Conservation (phyloP, 30 jellyfish, hydroid and myxozoan species). For the Aurelia aurita region DNA sequence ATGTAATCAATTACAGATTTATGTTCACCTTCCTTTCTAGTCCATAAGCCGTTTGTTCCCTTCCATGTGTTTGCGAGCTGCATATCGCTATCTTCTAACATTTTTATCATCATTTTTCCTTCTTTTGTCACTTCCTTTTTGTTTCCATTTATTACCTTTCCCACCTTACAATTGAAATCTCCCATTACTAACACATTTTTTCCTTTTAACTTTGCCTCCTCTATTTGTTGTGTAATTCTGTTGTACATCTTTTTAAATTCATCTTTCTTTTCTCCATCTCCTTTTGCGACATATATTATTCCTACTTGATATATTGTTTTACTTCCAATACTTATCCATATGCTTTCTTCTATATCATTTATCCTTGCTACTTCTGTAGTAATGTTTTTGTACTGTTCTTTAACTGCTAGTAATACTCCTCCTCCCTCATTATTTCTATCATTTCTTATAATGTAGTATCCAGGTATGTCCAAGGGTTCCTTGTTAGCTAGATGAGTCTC, state of each 20-base stretch:
- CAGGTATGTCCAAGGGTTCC: conserved; percentile 13
- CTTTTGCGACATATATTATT: conserved; percentile 45
- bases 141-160: conserved; percentile 1
- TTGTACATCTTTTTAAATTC: conserved; percentile 18
- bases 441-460: conserved; percentile 20
- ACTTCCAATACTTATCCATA: conserved; percentile 41
- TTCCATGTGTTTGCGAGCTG: not conserved
- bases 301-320: conserved; percentile 31
- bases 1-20: conserved; percentile 34
- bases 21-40: conserved; percentile 15
- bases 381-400: not conserved
- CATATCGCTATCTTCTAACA: conserved; percentile 1
- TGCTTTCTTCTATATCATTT: conserved; percentile 6
- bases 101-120: conserved; percentile 7
- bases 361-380: conserved; percentile 18
- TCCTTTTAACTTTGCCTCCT: conserved; percentile 6
- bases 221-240: conserved; percentile 10
- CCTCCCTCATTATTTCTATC: conserved; percentile 45
- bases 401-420: conserved; percentile 23
- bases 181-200: conserved; percentile 26
- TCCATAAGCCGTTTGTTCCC: conserved; percentile 22
- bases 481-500: conserved; percentile 27
- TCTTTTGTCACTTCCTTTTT: conserved; percentile 21
- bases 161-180: conserved; percentile 34
- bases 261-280: conserved; percentile 5